Conservation (phyloP, 2,888 invertebrate genomes). For the Pterostichus madidus region DNA sequence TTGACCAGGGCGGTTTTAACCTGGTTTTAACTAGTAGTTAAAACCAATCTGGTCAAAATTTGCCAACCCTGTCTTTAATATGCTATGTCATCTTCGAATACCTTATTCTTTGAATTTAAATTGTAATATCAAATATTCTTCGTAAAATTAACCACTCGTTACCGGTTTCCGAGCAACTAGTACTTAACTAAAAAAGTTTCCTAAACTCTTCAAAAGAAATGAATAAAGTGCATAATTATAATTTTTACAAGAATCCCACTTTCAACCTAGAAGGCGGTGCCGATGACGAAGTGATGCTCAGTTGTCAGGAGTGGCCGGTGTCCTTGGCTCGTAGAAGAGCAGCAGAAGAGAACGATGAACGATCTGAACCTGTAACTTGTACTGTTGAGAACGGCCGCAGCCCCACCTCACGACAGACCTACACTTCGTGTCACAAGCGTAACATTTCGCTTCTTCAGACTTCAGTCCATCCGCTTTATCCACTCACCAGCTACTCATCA, state of each 20-base stretch:
- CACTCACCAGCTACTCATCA: neutral
- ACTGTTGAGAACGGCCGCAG: neutral
- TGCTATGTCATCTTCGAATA: too few relatives aligned
- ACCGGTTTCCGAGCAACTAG: too few relatives aligned
- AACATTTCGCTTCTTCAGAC: slow-evolving; percentile 43
- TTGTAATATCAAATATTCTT: too few relatives aligned
- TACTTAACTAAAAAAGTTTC: neutral
- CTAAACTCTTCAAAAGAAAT: slow-evolving; percentile 11
- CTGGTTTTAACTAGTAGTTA: too few relatives aligned
- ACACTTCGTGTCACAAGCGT: slow-evolving; percentile 51
- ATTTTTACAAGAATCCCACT: slow-evolving; percentile 9
- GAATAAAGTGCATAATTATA: neutral
- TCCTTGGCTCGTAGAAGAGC: slow-evolving; percentile 23
- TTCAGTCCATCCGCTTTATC: slow-evolving; percentile 4
- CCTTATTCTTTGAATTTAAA: too few relatives aligned
- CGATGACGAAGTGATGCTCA: slow-evolving; percentile 25
- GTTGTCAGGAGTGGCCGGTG: slow-evolving; percentile 37
- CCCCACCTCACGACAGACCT: slow-evolving; percentile 15
- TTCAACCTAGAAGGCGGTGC: slow-evolving; percentile 7
- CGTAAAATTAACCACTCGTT: too few relatives aligned
- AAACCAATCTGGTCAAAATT: too few relatives aligned
- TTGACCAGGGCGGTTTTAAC: too few relatives aligned
- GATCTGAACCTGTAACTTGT: slow-evolving; percentile 32
- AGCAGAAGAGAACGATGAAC: slow-evolving; percentile 15
- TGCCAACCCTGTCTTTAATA: too few relatives aligned